Evolutionary conservation across 2,797 vertebrate genomes (phyloP).

Genomic region (Ciconia nigra): DNA sequence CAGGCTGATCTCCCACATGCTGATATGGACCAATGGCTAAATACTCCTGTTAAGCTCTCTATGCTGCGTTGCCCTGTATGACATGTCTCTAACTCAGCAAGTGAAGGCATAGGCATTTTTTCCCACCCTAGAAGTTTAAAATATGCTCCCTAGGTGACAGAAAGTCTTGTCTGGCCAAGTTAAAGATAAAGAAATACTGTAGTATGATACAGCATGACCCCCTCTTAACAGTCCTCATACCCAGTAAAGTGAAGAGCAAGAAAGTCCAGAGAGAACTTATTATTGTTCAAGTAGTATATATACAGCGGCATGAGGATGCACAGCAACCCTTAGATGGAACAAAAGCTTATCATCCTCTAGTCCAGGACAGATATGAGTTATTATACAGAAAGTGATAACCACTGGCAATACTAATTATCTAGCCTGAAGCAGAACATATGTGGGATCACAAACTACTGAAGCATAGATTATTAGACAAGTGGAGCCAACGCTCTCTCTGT

Average conservation of each 20-base stretch:
- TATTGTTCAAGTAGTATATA: not conserved
- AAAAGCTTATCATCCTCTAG: not conserved
- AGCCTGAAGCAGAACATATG: not conserved
- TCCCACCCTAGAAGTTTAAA: not conserved
- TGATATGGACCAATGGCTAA: not conserved
- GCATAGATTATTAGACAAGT: not conserved
- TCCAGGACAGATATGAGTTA: not conserved
- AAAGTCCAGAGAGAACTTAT: not conserved
- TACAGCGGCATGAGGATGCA: not conserved
- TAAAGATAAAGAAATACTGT: not conserved
- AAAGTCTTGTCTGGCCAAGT: not conserved
- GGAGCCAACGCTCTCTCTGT: not conserved
- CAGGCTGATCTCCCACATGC: not conserved
- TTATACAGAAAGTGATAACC: not conserved
- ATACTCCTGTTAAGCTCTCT: not conserved
- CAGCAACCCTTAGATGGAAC: not conserved
- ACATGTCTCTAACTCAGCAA: not conserved
- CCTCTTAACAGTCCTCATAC: not conserved
- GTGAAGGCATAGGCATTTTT: not conserved
- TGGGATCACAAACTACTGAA: not conserved
- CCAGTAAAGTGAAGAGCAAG: not conserved
- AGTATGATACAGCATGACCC: not conserved
- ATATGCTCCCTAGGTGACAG: not conserved
- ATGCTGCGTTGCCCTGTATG: not conserved
- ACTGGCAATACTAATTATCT: slow-evolving; percentile 2